A percentile compares a stretch with the other conserved stretches of the same genome.
Conservation (phyloP, 2,888 invertebrate species). For the Mesopsocus fuscifrons region DNA sequence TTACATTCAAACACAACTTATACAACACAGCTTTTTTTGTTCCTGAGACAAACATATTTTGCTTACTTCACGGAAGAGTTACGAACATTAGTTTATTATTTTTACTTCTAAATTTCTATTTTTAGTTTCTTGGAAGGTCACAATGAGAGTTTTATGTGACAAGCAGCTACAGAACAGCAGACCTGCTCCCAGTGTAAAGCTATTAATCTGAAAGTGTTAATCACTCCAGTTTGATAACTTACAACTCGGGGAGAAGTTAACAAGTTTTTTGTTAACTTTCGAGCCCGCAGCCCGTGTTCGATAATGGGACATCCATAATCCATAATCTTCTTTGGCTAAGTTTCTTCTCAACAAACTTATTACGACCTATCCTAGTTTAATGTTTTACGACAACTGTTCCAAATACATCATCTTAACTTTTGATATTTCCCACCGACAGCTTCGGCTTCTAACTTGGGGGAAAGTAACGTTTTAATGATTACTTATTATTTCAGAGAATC, state of each 20-base stretch:
- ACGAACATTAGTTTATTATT: too few relatives aligned
- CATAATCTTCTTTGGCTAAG: constrained; percentile 9
- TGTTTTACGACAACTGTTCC: constrained; percentile 10
- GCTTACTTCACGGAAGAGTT: too few relatives aligned
- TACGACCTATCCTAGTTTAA: constrained; percentile 9
- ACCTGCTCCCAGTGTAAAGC: neutral
- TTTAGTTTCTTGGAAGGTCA: neutral
- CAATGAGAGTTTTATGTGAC: neutral
- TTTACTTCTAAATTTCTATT: too few relatives aligned
- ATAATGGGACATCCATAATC: constrained; percentile 9
- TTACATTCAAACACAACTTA: too few relatives aligned
- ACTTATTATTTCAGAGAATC: too few relatives aligned
- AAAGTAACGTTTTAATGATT: too few relatives aligned
- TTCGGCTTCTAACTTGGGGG: too few relatives aligned
- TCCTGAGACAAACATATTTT: too few relatives aligned
- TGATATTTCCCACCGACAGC: neutral
- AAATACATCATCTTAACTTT: constrained; percentile 7
- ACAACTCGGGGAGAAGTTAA: neutral
- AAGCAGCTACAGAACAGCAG: neutral
- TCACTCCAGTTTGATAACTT: neutral
- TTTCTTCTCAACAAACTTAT: constrained; percentile 8
- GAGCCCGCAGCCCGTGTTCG: constrained; percentile 2
- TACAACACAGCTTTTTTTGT: too few relatives aligned
- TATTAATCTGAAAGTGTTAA: neutral
- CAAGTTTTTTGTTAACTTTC: constrained; percentile 10